These are phyloP conservation scores for Bubo scandiacus DNA, from an alignment of 2,113 vertebrate species.

Conservation along the genomic window DNA sequence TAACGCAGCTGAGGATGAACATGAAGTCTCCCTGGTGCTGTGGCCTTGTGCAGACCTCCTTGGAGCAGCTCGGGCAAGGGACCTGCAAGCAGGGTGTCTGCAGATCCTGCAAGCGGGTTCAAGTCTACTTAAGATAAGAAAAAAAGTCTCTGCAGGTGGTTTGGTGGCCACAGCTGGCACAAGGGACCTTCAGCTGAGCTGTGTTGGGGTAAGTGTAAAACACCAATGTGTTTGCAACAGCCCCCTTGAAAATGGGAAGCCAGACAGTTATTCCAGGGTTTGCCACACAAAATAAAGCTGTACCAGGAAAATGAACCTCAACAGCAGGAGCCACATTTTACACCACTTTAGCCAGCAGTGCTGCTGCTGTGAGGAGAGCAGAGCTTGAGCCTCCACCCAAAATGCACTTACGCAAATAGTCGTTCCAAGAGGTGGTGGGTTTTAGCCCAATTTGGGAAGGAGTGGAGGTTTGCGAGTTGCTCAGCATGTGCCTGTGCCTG, in stretches of 20 bases:
- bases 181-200: background rate
- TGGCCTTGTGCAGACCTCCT: background rate
- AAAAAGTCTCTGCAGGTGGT: background rate
- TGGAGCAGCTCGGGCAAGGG: background rate
- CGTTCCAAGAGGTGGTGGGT: background rate
- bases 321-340: fast-evolving
- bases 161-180: background rate
- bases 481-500: background rate
- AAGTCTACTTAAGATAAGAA: background rate
- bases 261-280: background rate
- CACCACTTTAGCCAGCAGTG: background rate
- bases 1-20: background rate
- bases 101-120: background rate
- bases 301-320: background rate
- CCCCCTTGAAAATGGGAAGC: background rate
- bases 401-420: fast-evolving
- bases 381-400: background rate
- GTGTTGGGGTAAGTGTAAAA: background rate
- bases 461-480: fast-evolving
- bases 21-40: background rate
- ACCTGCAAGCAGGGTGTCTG: background rate
- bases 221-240: background rate
- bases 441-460: background rate
- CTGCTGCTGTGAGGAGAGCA: background rate
- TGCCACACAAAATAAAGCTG: background rate